Evolutionary conservation across 2,113 vertebrate species (phyloP).

Genomic region (Sinosuthora webbiana): DNA sequence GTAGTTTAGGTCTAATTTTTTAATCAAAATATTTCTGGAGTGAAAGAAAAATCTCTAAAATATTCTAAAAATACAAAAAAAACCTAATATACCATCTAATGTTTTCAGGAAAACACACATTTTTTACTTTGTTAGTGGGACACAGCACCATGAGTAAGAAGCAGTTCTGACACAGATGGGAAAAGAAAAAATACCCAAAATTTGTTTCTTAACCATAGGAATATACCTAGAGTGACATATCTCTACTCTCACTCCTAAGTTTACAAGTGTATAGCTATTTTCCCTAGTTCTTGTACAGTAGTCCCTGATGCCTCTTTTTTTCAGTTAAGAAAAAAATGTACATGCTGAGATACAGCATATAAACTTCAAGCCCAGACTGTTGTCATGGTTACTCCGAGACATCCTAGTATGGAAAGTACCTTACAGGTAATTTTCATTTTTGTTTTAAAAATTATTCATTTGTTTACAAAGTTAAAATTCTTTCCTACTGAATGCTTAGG

Average conservation of each 20-base stretch:
- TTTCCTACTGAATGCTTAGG: background rate
- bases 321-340: background rate
- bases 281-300: background rate
- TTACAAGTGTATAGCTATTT: background rate
- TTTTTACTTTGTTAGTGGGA: background rate
- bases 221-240: background rate
- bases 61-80: background rate
- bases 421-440: background rate
- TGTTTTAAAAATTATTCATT: background rate
- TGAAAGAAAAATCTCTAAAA: background rate
- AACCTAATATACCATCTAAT: background rate
- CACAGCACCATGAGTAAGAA: background rate
- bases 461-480: conserved; percentile 13
- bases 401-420: background rate
- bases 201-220: background rate
- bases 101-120: background rate
- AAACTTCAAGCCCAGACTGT: background rate
- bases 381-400: conserved; percentile 54
- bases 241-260: background rate
- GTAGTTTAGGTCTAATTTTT: background rate
- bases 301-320: background rate
- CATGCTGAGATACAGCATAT: background rate
- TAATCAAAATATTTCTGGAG: background rate
- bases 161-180: background rate
- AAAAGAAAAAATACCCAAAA: background rate